Conservation (phyloP, 2,888 invertebrate species). For the Bruchidius siliquastri region DNA sequence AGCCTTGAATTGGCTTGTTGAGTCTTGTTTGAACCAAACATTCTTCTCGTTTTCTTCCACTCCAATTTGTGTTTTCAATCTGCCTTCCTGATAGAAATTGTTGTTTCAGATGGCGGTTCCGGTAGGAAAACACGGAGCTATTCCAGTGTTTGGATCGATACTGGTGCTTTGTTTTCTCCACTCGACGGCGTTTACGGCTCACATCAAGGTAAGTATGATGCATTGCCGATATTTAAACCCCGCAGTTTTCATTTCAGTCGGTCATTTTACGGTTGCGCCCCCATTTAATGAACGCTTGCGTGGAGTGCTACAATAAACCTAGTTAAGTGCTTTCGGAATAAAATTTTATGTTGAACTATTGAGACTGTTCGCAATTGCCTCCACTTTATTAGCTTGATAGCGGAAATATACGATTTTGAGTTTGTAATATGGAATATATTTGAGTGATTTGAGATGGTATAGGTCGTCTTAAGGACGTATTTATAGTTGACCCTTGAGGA, state of each 20-base stretch:
- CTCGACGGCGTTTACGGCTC: background rate
- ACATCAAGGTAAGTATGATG: background rate
- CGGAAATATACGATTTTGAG: background rate
- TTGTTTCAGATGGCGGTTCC: background rate
- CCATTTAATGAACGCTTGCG: background rate
- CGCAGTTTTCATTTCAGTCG: background rate
- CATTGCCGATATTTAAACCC: background rate
- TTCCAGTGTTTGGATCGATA: background rate
- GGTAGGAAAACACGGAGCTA: background rate
- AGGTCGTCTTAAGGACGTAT: too few species aligned
- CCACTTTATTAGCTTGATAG: background rate
- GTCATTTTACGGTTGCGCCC: background rate
- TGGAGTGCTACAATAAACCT: background rate
- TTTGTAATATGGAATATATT: too few species aligned
- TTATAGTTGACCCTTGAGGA: too few species aligned
- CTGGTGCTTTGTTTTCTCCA: background rate
- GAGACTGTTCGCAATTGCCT: background rate
- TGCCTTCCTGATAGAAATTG: too few species aligned
- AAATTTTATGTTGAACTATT: background rate
- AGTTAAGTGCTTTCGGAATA: background rate
- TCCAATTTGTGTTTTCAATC: too few species aligned
- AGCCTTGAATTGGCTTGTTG: too few species aligned
- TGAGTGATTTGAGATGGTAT: too few species aligned
- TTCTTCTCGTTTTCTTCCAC: too few species aligned
- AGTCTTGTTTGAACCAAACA: too few species aligned